Evolutionary conservation across 2,888 invertebrate species (phyloP), one percentile per base, ranked within the genome.

Genomic region (Cryptus armator): DNA sequence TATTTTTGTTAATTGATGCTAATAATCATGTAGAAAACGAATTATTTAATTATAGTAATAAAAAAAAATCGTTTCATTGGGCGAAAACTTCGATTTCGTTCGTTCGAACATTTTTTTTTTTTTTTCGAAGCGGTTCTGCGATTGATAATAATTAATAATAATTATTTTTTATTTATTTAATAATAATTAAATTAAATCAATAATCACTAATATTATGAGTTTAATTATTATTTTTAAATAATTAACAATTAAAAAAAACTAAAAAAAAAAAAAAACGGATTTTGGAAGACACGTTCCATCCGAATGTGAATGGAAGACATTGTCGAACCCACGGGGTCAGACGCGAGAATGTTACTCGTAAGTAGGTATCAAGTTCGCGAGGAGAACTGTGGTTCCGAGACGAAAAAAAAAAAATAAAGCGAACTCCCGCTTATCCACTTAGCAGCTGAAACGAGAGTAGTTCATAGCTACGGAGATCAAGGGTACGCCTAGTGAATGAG

Each of bases 301-400:
- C 29, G n/a, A 59, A 72, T 16, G 72, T 59, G 72, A 72, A 72
- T 72, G 59, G 24, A 44, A 46, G 16, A 32, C 44, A 72, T 72
- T 72, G 59, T 56, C 43, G 37, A 12, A 12, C 44, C 19, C 9
- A 19, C 51, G 53, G 32, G 29, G 53, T 53, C 53, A 19, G 72
- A 59, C 24, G 43, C 44, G 19, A 14, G 46, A 59, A 24, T 70
- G 51, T 48, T 24, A 2, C 9, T 59, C 59, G 44, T 46, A 62
- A 72, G 71, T 71, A 59, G 72, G 72, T 72, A 72, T 72, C 59
- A 72, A 72, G 59, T 72, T 72, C 44, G 59, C 16, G 56, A n/a
- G 59, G 72, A 46, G 43, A 46, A 72, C 43, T 10, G 76, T 51
- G n/a, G 51, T 43, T n/a, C 19, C 43, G 10, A 19, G 76, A 37